Evolutionary conservation across 2,113 vertebrate species (phyloP).

Genomic region (Mandrillus leucophaeus): DNA sequence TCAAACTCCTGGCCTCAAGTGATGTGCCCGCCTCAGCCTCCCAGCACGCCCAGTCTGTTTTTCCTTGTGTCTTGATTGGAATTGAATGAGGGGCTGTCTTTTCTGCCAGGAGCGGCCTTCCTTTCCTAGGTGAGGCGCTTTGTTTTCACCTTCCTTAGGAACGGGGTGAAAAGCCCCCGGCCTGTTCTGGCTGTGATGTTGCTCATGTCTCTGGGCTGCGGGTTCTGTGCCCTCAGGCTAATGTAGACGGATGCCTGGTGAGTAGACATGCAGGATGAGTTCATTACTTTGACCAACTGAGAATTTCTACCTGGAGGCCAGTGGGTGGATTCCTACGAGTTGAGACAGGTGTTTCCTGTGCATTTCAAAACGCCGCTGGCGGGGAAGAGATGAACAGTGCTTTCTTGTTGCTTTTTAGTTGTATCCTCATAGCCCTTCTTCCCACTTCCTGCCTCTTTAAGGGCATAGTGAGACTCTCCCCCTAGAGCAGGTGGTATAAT

Average conservation of each 20-base stretch:
- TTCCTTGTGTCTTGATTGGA: background rate
- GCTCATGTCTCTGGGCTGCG: background rate
- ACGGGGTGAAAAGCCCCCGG: no score
- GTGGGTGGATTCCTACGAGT: background rate
- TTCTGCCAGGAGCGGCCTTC: background rate
- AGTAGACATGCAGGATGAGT: conserved; percentile 16
- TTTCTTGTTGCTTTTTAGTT: background rate
- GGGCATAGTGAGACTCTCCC: background rate
- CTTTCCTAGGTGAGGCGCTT: background rate
- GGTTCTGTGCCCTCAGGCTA: background rate
- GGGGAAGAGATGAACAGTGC: background rate
- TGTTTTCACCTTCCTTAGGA: background rate
- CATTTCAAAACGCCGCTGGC: background rate
- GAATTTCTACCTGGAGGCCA: background rate
- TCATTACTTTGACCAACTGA: background rate
- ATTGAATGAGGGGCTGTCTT: background rate
- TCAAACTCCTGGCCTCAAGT: no score
- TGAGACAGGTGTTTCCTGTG: background rate
- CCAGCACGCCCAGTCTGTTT: background rate
- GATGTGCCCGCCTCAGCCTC: no score
- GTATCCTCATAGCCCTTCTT: background rate
- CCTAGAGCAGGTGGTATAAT: background rate
- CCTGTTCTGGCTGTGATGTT: fast-evolving
- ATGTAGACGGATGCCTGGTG: background rate
- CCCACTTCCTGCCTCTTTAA: background rate